Base-by-base conservation (phyloP, 2,888 invertebrate genomes). In the Hipparchia sbordonii region DNA sequence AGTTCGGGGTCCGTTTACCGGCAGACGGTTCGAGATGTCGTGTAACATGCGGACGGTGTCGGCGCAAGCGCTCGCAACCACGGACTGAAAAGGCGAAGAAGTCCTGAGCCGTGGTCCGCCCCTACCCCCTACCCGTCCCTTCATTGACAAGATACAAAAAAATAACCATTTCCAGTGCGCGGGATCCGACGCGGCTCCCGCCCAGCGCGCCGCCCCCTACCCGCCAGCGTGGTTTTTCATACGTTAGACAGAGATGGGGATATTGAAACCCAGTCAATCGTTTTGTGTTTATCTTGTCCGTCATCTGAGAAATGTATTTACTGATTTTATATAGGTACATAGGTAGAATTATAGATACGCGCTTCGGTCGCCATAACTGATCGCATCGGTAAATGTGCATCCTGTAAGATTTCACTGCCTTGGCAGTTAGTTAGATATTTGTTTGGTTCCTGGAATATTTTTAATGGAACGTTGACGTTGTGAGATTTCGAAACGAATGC, bases 141-240 rank as follows among this genome's bases (percentile, higher is more conserved):
- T 92, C 91, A 89, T 91, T 92, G 92, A 93, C 92, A 91, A 91
- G 89, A 90, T 84, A 92, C 88, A 93, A 93, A 92, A 76, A 92
- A 92, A 90, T 86, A 87, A 86, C 88, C 91, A 89, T 86, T 87
- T 89, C 89, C 88, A 87, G 82, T 80, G 82, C 84, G 82, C 80
- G 80, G 76, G 80, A 77, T 74, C 84, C 85, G 85, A 87, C 74
- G 79, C 79, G 77, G 80, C 80, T 81, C 80, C 82, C 82, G 79
- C 80, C 78, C 77, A 76, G 74, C 71, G 79, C 78, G 76, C 79
- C 90, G 87, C 90, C 91, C 86, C 87, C 88, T 83, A 82, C 85
- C 78, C 78, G 66, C 82, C 72, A 73, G 70, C 74, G 78, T 75
- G 70, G 68, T 70, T 68, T 72, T 76, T 74, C 77, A 77, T 77